Evolutionary conservation across 2,888 invertebrate species (phyloP), one percentile per base, ranked within the genome.

Genomic region (Drosophila monieri): DNA sequence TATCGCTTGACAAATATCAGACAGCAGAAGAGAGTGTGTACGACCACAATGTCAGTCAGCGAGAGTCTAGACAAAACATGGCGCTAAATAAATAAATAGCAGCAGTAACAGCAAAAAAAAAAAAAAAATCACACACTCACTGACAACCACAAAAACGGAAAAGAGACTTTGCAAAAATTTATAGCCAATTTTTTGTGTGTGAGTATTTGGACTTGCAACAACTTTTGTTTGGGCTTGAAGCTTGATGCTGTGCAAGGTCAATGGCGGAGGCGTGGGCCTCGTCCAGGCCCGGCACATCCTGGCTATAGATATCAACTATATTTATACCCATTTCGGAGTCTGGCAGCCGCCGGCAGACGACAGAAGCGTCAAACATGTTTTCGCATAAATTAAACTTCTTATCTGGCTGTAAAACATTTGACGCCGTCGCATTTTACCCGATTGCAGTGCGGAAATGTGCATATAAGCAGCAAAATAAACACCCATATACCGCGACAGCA

Each of bases 301-400:
- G 64, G 39, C 67, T 57, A 60, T 48, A 4, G 30, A 23, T 58
- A 54, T 55, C 62, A 43, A 21, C 43, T 46, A 14, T 54, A 62
- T 58, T 55, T 51, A 21, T 54, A 23, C 43, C 53, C 62, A 37
- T 62, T 62, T 37, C 35, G 35, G n/a, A 35, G 35, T 6, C 35
- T 6, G n/a, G 35, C 35, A n/a, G n/a, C 35, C 35, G 18, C 43
- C 44, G 44, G 35, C 62, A 52, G 62, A 52, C 32, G 21, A 68
- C 71, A 62, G 73, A 71, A 66, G 73, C 77, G 73, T 75, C 85
- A 84, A 85, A 85, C 88, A 88, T 88, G 88, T 80, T 85, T 88
- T 85, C 88, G 88, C 88, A 88, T 88, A 88, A 88, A 88, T 88
- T 88, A 85, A 88, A 80, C 77, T 85, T 86, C 88, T 88, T 88